Evolutionary conservation across 2,888 invertebrate species (phyloP).

Genomic region (Bombyx huttoni): DNA sequence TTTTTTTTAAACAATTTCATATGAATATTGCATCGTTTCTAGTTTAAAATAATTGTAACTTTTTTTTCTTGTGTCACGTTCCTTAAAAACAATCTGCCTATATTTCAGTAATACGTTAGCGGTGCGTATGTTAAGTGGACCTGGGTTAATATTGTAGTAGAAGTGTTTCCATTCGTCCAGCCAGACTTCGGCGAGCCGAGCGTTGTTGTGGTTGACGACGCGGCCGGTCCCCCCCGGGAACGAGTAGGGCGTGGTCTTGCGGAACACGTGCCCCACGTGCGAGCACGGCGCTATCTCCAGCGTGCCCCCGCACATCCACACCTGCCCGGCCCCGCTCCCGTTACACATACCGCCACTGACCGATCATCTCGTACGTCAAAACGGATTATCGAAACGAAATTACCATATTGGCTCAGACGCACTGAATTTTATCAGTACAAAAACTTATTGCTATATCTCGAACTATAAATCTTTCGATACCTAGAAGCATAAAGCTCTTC

Average conservation of each 20-base stretch:
- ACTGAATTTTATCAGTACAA: no score
- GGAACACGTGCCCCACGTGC: constrained; percentile 96
- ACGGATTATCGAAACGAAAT: no score
- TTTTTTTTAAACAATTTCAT: no score
- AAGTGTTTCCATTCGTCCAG: constrained; percentile 99
- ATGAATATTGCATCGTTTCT: no score
- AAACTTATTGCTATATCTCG: no score
- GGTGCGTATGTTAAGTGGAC: constrained; percentile 45
- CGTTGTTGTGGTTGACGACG: constrained; percentile 99
- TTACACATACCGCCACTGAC: not conserved
- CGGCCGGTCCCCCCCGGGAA: constrained; percentile 98
- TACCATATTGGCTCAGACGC: no score
- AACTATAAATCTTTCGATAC: no score
- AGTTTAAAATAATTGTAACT: no score
- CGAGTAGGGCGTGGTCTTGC: constrained; percentile 97
- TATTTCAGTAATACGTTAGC: not conserved
- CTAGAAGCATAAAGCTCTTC: no score
- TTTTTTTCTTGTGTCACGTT: no score
- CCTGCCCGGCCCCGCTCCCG: constrained; percentile 64
- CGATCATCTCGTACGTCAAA: not conserved
- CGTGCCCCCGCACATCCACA: constrained; percentile 98
- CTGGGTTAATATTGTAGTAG: constrained; percentile 99
- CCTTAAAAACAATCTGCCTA: no score
- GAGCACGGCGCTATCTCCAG: constrained; percentile 96
- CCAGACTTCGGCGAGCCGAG: constrained; percentile 98